Conservation (phyloP, 53 echinoderm and acorn worm species). For the Astropecten irregularis region DNA sequence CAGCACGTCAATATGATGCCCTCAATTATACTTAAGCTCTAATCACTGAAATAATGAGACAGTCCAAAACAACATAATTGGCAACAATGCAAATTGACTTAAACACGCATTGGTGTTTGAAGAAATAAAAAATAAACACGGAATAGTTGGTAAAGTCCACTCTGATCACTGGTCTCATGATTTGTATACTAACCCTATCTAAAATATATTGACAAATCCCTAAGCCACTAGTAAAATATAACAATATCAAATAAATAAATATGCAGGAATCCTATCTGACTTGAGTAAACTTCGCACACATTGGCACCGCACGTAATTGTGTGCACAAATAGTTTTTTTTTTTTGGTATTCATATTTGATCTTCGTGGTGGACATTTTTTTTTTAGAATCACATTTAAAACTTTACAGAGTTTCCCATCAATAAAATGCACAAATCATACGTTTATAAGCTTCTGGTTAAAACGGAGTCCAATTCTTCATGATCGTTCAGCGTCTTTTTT, state of each 20-base stretch:
- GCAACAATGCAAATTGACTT: slow-evolving; percentile 4
- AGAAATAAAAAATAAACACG: slow-evolving; percentile 6
- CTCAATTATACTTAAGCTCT: too few species aligned
- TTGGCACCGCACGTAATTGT: slow-evolving; percentile 24
- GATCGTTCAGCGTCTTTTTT: slow-evolving; percentile 4
- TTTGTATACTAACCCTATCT: slow-evolving; percentile 65
- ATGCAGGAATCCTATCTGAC: slow-evolving; percentile 64
- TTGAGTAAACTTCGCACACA: slow-evolving; percentile 47
- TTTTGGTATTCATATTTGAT: slow-evolving; percentile 1
- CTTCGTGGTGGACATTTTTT: neutral
- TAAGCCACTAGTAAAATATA: slow-evolving; percentile 68
- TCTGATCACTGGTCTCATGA: slow-evolving; percentile 20
- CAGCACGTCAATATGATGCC: neutral
- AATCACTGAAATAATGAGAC: neutral
- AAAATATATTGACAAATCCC: slow-evolving; percentile 72
- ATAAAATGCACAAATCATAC: slow-evolving; percentile 14
- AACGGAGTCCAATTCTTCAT: slow-evolving; percentile 23
- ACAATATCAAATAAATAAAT: slow-evolving; percentile 96
- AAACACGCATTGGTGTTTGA: slow-evolving; percentile 19
- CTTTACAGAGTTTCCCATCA: slow-evolving; percentile 16
- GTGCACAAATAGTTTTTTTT: neutral
- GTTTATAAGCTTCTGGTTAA: neutral
- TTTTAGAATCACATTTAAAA: neutral
- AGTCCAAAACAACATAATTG: neutral
- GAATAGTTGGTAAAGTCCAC: neutral